These are phyloP conservation scores for Mycetomoellerius zeteki DNA, from an alignment of 1,140 invertebrate species.

Conservation along the genomic window DNA sequence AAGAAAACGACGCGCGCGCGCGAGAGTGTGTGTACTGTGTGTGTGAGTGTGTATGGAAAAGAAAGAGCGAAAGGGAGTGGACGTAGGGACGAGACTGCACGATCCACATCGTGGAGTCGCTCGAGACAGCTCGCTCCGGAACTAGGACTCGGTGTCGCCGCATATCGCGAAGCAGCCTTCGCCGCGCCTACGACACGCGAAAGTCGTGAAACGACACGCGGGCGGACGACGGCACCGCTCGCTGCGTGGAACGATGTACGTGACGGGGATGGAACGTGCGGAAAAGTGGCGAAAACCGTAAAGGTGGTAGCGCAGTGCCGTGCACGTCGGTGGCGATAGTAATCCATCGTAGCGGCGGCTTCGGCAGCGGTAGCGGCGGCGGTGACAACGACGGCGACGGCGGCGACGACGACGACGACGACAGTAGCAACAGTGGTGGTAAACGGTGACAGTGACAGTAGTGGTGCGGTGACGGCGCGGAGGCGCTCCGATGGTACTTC, in stretches of 20 bases:
- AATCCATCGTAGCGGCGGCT: conserved; percentile 41
- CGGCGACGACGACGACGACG: conserved; percentile 16
- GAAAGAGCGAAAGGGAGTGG: conserved; percentile 13
- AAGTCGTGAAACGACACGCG: background rate
- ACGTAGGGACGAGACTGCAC: conserved; percentile 34
- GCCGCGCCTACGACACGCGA: background rate
- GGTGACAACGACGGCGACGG: conserved; percentile 32
- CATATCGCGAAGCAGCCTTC: background rate
- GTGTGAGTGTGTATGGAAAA: background rate
- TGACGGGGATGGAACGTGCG: conserved; percentile 61
- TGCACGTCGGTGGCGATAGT: conserved; percentile 63
- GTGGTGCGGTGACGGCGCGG: conserved; percentile 48
- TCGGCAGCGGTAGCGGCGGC: conserved; percentile 27
- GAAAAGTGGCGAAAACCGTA: conserved; percentile 73
- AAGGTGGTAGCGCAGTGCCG: conserved; percentile 63
- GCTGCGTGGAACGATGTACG: conserved; percentile 64
- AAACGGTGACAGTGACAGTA: conserved; percentile 3
- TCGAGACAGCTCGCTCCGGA: conserved; percentile 24
- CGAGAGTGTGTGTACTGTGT: background rate
- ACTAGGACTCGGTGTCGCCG: conserved; percentile 49
- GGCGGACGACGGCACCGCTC: background rate
- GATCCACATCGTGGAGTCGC: conserved; percentile 14
- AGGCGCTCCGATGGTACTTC: conserved; percentile 66
- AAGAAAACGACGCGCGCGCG: background rate
- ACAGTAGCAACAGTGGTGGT: background rate